A percentile compares a stretch with the other conserved stretches of the same genome.
These are phyloP conservation scores for Polydesmus complanatus DNA, from an alignment of 2,888 invertebrate species.

Conservation along the genomic window DNA sequence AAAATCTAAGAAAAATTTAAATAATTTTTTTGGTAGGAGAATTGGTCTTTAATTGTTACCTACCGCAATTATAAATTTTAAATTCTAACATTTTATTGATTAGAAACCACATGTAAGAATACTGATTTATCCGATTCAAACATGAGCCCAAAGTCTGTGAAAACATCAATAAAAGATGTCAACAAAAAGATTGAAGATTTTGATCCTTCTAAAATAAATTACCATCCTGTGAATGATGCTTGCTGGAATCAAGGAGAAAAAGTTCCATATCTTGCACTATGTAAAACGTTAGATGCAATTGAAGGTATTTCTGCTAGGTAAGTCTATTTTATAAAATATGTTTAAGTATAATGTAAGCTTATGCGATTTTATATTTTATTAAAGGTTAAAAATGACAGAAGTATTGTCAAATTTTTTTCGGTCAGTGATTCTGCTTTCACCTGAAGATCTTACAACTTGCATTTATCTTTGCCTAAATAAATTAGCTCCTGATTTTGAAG, in stretches of 20 bases:
- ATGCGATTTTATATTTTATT: conserved; percentile 1
- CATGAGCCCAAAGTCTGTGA: too few species aligned
- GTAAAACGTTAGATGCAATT: conserved; percentile 76
- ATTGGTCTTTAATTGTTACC: not conserved
- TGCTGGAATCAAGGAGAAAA: conserved; percentile 63
- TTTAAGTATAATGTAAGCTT: not conserved
- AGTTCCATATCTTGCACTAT: conserved; percentile 83
- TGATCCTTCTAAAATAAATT: conserved; percentile 54
- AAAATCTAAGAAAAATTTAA: not conserved
- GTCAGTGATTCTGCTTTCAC: conserved; percentile 74
- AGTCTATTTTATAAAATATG: conserved; percentile 23
- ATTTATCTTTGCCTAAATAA: conserved; percentile 92
- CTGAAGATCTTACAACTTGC: conserved; percentile 76
- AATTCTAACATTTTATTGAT: not conserved
- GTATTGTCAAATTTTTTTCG: conserved; percentile 80
- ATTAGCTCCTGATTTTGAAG: conserved; percentile 90
- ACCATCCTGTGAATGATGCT: conserved; percentile 71
- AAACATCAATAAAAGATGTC: too few species aligned
- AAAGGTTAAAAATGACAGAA: conserved; percentile 76
- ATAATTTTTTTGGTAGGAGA: conserved; percentile 5
- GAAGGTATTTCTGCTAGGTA: conserved; percentile 45
- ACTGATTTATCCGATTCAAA: not conserved
- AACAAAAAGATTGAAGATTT: conserved; percentile 35
- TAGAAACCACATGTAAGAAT: not conserved
- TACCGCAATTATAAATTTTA: too few species aligned